Conservation (phyloP, 1,140 invertebrate species). For the Cotesia glomerata region DNA sequence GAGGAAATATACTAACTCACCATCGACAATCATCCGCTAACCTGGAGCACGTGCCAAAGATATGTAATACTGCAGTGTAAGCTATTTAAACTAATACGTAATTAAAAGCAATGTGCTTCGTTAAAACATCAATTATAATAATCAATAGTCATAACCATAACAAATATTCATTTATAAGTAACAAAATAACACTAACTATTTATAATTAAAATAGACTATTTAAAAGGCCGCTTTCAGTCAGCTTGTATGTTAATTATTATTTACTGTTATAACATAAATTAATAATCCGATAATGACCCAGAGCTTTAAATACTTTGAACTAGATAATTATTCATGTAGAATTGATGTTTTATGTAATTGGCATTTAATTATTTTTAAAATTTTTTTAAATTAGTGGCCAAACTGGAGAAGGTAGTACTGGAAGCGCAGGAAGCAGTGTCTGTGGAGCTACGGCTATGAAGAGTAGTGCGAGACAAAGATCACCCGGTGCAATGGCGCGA, state of each 20-base stretch:
- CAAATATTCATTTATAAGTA: too few relatives aligned
- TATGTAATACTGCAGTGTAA: constrained; percentile 57
- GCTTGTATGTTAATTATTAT: not conserved
- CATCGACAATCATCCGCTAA: constrained; percentile 46
- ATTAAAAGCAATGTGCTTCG: constrained; percentile 9
- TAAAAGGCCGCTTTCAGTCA: too few relatives aligned
- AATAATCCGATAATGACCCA: not conserved
- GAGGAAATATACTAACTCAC: constrained; percentile 46
- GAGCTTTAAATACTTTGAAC: too few relatives aligned
- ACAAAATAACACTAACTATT: too few relatives aligned
- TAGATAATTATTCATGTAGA: too few relatives aligned
- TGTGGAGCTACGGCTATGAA: constrained; percentile 45
- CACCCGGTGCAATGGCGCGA: constrained; percentile 54
- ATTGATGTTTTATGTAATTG: not conserved
- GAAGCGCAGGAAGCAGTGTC: constrained; percentile 53
- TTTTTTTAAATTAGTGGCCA: constrained; percentile 35
- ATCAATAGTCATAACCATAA: too few relatives aligned
- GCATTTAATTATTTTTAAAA: not conserved
- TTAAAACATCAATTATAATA: not conserved
- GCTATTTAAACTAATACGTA: constrained; percentile 24
- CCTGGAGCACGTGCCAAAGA: constrained; percentile 52
- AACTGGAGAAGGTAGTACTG: constrained; percentile 51
- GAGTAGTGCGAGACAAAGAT: constrained; percentile 53
- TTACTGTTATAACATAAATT: not conserved
- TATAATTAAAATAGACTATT: too few relatives aligned